These are phyloP conservation scores for Amphilophus citrinellus DNA, from an alignment of 2,113 vertebrate genomes.

Conservation along the genomic window DNA sequence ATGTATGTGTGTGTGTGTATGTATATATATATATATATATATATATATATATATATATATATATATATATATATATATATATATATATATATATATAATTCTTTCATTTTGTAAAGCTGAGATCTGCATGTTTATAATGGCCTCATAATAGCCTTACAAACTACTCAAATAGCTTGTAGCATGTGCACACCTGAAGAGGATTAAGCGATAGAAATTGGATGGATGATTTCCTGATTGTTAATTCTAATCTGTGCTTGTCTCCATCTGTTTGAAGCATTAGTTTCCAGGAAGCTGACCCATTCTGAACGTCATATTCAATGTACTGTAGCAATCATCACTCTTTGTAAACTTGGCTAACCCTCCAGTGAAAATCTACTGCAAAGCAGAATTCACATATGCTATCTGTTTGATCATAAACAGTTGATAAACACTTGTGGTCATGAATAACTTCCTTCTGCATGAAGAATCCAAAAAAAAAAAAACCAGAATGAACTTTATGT, in stretches of 20 bases:
- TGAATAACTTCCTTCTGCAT: background rate
- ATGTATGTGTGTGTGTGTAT: too few relatives aligned
- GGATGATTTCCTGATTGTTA: constrained; percentile 7
- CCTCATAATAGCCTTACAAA: background rate
- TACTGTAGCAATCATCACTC: constrained; percentile 13
- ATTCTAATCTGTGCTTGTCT: constrained; percentile 12
- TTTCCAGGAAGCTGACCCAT: constrained; percentile 34
- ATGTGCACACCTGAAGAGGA: constrained; percentile 3
- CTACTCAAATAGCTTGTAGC: background rate
- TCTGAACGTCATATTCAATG: constrained; percentile 32
- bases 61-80: too few relatives aligned
- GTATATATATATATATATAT: too few relatives aligned
- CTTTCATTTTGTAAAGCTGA: background rate
- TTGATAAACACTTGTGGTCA: constrained; percentile 42
- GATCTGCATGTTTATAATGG: background rate
- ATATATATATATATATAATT: background rate
- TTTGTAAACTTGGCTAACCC: constrained; percentile 20
- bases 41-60: too few relatives aligned
- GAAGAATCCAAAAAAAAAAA: constrained; percentile 1
- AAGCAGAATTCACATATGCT: constrained; percentile 46
- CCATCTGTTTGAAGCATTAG: constrained; percentile 9
- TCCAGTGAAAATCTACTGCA: constrained; percentile 14
- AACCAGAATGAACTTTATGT: background rate
- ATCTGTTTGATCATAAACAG: constrained; percentile 43
- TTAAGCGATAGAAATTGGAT: background rate